Evolutionary conservation across 2,797 vertebrate species (phyloP).

Genomic region (Delichon dasypus): DNA sequence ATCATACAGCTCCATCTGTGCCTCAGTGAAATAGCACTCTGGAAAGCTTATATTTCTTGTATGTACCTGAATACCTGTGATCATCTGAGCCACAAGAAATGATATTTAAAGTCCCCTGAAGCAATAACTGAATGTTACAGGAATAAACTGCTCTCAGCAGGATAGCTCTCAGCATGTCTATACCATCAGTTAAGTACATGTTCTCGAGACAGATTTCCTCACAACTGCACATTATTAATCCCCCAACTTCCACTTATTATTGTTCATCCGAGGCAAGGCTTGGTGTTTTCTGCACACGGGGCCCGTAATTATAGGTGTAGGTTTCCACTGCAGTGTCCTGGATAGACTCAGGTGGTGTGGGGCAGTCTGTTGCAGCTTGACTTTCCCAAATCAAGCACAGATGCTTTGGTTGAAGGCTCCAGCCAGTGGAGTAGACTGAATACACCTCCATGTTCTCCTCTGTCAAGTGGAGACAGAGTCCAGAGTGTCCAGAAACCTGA

Average conservation of each 20-base stretch:
- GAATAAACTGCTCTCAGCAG: slow-evolving; percentile 38
- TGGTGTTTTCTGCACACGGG: accelerated
- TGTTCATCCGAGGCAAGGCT: not conserved
- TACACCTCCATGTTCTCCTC: accelerated
- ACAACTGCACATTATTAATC: not conserved
- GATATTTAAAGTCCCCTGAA: slow-evolving; percentile 48
- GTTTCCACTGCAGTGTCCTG: not conserved
- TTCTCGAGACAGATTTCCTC: slow-evolving; percentile 7
- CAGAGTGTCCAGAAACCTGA: not conserved
- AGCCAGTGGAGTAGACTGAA: not conserved
- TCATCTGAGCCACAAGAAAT: slow-evolving; percentile 22
- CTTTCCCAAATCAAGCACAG: accelerated
- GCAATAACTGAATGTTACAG: slow-evolving; percentile 29
- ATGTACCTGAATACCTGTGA: slow-evolving; percentile 26
- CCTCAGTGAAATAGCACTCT: not conserved
- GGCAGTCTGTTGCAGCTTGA: not conserved
- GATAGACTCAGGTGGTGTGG: not conserved
- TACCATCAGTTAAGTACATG: slow-evolving; percentile 26
- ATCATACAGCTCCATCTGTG: slow-evolving; percentile 36
- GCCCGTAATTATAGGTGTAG: not conserved
- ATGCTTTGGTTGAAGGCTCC: not conserved
- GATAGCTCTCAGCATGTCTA: slow-evolving; percentile 41
- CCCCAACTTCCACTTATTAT: not conserved
- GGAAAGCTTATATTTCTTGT: slow-evolving; percentile 26
- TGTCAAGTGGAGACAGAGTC: not conserved